Conservation (phyloP, 2,113 vertebrate species). For the Peromyscus leucopus region DNA sequence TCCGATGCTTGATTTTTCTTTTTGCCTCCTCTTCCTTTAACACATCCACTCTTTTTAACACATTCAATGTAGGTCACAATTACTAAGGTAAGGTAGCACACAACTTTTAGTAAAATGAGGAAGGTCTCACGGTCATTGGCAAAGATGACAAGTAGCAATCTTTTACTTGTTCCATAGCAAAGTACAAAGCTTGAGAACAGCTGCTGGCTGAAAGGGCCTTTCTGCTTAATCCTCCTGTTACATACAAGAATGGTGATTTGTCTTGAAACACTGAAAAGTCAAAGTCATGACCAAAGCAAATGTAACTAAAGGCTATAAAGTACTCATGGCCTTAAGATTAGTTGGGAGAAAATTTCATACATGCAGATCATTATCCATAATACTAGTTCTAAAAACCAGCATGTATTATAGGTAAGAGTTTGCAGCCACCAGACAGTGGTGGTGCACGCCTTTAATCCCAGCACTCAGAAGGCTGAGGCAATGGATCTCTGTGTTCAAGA, state of each 20-base stretch:
- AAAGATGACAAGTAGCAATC: neutral
- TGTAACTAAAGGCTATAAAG: neutral
- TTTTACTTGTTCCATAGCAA: neutral
- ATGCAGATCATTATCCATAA: neutral
- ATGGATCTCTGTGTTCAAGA: neutral
- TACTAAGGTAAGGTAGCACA: neutral
- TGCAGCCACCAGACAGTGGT: neutral
- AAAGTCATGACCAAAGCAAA: neutral
- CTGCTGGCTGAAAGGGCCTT: neutral
- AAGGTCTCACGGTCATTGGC: neutral
- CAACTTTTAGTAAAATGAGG: neutral
- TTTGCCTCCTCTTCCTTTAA: neutral
- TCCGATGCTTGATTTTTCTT: neutral
- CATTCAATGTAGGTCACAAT: neutral
- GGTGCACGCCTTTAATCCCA: neutral
- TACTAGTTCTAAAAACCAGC: neutral
- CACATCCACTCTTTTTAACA: neutral
- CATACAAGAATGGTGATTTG: neutral
- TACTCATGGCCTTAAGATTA: neutral
- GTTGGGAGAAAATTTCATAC: neutral
- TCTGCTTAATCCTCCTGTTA: neutral
- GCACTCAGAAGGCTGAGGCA: neutral
- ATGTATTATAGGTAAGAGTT: neutral
- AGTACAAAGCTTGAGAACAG: neutral
- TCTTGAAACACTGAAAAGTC: neutral